Percentiles rank a stretch among this genome's conserved stretches.
Conservation (phyloP, 2,113 vertebrate genomes). For the Bufo gargarizans region DNA sequence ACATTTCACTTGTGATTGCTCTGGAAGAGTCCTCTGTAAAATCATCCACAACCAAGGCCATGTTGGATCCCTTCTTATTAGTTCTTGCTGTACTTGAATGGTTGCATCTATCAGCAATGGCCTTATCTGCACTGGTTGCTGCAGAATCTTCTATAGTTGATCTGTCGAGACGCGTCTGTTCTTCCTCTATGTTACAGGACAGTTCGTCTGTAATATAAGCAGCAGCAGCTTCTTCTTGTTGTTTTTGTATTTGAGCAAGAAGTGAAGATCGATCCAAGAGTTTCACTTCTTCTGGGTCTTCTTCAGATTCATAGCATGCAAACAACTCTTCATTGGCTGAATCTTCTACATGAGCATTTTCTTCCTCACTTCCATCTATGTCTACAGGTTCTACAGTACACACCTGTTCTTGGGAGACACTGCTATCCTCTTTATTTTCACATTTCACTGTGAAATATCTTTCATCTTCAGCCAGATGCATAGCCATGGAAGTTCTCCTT, state of each 20-base stretch:
- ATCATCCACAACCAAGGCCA: background rate
- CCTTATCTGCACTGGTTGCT: background rate
- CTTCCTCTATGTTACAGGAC: background rate
- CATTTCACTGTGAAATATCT: background rate
- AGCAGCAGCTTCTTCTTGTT: background rate
- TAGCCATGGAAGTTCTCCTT: slow-evolving; percentile 38
- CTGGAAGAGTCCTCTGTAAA: background rate
- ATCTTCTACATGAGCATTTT: background rate
- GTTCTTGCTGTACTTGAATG: background rate
- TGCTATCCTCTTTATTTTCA: background rate
- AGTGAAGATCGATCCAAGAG: slow-evolving; percentile 19
- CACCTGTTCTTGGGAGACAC: fast-evolving
- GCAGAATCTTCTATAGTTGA: too few relatives aligned
- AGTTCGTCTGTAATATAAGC: slow-evolving; percentile 4
- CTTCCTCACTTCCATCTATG: background rate
- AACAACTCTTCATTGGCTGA: background rate
- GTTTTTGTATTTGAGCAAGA: background rate
- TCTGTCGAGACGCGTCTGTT: background rate
- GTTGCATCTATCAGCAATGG: background rate
- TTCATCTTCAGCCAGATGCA: slow-evolving; percentile 8
- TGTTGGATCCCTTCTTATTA: background rate
- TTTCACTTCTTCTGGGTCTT: slow-evolving; percentile 37
- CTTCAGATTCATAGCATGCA: slow-evolving; percentile 61
- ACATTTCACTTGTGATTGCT: background rate
- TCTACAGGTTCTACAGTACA: background rate